Percentiles rank a stretch among this genome's conserved stretches.
These are phyloP conservation scores for Sparus aurata DNA, from an alignment of 2,797 vertebrate genomes.

Conservation along the genomic window DNA sequence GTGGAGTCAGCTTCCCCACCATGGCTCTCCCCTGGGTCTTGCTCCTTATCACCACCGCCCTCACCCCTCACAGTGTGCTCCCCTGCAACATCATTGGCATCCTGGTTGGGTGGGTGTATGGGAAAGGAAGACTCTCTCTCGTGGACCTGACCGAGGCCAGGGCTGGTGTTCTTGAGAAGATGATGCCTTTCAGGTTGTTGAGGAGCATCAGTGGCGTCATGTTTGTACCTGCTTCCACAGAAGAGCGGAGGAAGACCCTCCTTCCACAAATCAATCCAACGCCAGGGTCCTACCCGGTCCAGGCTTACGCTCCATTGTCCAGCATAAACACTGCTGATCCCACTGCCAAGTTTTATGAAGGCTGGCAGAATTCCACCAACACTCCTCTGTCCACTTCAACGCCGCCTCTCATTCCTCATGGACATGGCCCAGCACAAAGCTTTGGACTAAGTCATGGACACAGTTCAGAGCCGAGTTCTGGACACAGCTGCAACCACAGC, in stretches of 20 bases:
- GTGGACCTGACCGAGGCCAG: slow-evolving; percentile 74
- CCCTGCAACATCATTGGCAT: slow-evolving; percentile 75
- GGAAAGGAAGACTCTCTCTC: slow-evolving; percentile 71
- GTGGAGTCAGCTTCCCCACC: slow-evolving; percentile 77
- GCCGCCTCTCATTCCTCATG: slow-evolving; percentile 26
- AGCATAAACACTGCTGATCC: slow-evolving; percentile 26
- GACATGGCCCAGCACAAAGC: slow-evolving; percentile 19
- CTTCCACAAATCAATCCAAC: slow-evolving; percentile 76
- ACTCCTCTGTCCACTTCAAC: slow-evolving; percentile 5
- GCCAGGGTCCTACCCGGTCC: slow-evolving; percentile 80
- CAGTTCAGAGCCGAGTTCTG: slow-evolving; percentile 10
- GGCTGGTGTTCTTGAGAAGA: slow-evolving; percentile 74
- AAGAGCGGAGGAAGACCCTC: slow-evolving; percentile 77
- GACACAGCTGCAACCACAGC: slow-evolving; percentile 55
- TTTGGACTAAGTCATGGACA: slow-evolving; percentile 46
- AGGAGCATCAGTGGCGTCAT: slow-evolving; percentile 43
- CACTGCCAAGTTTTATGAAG: slow-evolving; percentile 50
- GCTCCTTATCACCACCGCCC: slow-evolving; percentile 65
- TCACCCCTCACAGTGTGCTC: slow-evolving; percentile 70
- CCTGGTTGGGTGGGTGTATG: slow-evolving; percentile 72
- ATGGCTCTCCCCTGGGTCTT: slow-evolving; percentile 78
- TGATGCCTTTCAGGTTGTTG: slow-evolving; percentile 69
- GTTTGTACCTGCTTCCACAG: slow-evolving; percentile 72
- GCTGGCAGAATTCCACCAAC: slow-evolving; percentile 59
- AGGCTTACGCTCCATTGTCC: slow-evolving; percentile 73